phyloP scores from a whole-genome alignment of 2,888 invertebrate species.

The Clivina fossor region DNA sequence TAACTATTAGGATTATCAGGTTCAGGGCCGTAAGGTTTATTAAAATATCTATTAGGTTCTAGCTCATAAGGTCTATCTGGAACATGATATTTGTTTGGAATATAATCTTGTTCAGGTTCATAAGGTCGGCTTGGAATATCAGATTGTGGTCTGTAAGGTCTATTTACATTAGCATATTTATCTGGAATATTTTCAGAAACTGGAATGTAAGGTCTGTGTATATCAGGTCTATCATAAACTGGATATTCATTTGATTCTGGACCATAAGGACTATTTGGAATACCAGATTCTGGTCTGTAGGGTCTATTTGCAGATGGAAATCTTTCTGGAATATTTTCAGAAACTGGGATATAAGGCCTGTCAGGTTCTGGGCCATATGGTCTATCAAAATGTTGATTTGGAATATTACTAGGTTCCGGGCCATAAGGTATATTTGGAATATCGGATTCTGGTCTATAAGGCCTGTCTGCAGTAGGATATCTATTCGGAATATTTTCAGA shows the following conservation, averaged over 20 bases:
- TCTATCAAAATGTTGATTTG: neutral
- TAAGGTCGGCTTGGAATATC: constrained; percentile 4
- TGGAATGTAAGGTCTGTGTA: constrained; percentile 1
- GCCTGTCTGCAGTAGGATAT: neutral
- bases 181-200: neutral
- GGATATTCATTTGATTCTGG: constrained; percentile 5
- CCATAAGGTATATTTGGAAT: constrained; percentile 1
- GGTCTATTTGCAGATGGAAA: constrained; percentile 1
- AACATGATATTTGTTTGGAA: neutral
- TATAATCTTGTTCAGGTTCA: constrained; percentile 5
- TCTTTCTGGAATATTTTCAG: neutral
- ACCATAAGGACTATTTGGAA: constrained; percentile 9
- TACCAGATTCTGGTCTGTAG: neutral
- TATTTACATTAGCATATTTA: neutral
- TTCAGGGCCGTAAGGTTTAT: constrained; percentile 9
- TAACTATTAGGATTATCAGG: constrained; percentile 11
- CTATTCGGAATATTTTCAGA: neutral
- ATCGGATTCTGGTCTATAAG: constrained; percentile 9
- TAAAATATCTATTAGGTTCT: neutral
- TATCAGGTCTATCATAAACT: constrained; percentile 8
- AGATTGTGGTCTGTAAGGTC: constrained; percentile 12
- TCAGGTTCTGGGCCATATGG: constrained; percentile 1
- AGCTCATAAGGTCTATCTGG: neutral
- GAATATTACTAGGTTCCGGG: constrained; percentile 3
- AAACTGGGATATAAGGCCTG: neutral